Conservation (phyloP, 1,140 invertebrate genomes). For the Arctopsyche grandis region DNA sequence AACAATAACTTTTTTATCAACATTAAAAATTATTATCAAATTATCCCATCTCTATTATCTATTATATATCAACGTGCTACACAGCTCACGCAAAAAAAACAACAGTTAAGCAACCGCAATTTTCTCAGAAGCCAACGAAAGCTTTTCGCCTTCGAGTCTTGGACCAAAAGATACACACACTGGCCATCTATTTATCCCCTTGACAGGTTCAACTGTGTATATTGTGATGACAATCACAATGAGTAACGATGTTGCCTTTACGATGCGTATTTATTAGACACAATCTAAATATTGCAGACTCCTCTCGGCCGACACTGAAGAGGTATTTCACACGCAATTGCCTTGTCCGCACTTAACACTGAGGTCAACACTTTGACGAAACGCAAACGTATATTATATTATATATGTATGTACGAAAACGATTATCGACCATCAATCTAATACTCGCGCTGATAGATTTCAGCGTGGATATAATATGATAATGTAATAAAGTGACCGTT, state of each 20-base stretch:
- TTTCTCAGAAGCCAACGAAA: too few species aligned
- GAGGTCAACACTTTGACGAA: constrained; percentile 21
- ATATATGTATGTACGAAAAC: background rate
- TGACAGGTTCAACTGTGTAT: background rate
- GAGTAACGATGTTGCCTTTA: background rate
- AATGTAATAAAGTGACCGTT: background rate
- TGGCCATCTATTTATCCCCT: background rate
- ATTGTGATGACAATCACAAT: constrained; percentile 27
- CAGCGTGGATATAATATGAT: background rate
- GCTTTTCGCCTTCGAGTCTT: too few species aligned
- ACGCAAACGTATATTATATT: background rate
- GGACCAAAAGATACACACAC: too few species aligned
- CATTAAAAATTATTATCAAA: too few species aligned
- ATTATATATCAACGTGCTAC: too few species aligned
- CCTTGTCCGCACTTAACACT: constrained; percentile 13
- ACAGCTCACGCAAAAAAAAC: too few species aligned
- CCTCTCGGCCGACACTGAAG: background rate
- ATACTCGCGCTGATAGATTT: background rate
- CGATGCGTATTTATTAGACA: background rate
- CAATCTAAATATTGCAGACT: too few species aligned
- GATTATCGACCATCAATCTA: constrained; percentile 17
- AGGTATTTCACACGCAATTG: background rate
- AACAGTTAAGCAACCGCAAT: too few species aligned
- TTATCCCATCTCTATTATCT: too few species aligned
- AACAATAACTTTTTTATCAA: too few species aligned